phyloP scores from a whole-genome alignment of 2,113 vertebrate species.

The Tenrec ecaudatus region DNA sequence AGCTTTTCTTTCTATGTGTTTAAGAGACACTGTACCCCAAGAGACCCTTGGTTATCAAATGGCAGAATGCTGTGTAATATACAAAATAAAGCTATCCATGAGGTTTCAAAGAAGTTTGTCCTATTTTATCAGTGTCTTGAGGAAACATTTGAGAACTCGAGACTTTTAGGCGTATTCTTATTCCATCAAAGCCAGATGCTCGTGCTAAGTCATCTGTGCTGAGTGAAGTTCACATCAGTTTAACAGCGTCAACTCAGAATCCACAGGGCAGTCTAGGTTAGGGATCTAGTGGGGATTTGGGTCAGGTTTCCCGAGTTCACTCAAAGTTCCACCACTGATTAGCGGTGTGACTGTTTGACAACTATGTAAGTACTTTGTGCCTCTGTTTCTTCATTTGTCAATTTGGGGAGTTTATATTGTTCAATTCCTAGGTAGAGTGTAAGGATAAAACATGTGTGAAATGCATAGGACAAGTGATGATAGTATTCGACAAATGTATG shows the following conservation, averaged over 20 bases:
- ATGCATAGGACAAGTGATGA: background rate
- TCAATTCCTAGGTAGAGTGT: background rate
- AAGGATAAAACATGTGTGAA: background rate
- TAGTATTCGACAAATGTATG: background rate
- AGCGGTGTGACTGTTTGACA: background rate
- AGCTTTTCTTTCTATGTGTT: background rate
- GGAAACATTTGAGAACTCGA: conserved; percentile 7
- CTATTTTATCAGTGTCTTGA: background rate
- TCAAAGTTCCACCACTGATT: background rate
- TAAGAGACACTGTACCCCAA: no score
- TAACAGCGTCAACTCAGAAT: background rate
- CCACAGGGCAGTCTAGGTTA: background rate
- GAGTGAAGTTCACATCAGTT: background rate
- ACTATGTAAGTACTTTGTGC: background rate
- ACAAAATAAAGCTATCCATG: background rate
- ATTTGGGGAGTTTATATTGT: background rate
- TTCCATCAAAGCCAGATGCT: background rate
- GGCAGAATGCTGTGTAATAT: background rate
- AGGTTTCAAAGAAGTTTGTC: background rate
- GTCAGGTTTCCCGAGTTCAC: background rate
- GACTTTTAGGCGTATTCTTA: background rate
- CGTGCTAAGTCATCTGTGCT: background rate
- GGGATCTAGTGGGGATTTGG: background rate
- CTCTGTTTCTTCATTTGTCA: background rate
- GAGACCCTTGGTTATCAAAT: background rate